Conservation (phyloP, 2,888 invertebrate genomes). For the Ichneumoninae sp. region DNA sequence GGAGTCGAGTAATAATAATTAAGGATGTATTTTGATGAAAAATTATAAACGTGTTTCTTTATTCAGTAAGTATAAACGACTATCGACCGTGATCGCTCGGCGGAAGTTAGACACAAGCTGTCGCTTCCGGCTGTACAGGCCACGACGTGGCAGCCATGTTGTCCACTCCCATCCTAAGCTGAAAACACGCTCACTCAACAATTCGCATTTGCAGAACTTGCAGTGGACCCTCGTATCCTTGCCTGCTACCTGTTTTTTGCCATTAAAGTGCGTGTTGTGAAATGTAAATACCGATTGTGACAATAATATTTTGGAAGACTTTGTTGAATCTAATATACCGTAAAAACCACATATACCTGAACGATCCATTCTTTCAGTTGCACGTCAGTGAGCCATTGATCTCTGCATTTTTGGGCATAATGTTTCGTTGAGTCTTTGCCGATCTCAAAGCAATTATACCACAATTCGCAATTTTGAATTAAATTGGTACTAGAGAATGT, state of each 20-base stretch:
- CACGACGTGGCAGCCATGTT: no score
- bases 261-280: constrained; percentile 8
- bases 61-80: no score
- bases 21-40: no score
- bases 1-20: no score
- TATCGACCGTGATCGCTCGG: no score
- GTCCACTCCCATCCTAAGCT: no score
- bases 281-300: background rate
- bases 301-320: background rate
- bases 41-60: no score
- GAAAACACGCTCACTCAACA: no score
- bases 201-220: no score
- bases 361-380: constrained; percentile 42
- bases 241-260: constrained; percentile 38
- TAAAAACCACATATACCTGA: constrained; percentile 25
- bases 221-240: constrained; percentile 43
- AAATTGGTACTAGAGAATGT: background rate
- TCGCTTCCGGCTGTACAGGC: no score
- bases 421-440: constrained; percentile 17
- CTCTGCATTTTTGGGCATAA: constrained; percentile 30
- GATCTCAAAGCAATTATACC: background rate
- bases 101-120: no score
- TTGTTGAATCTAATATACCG: background rate
- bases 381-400: constrained; percentile 23
- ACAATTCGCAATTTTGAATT: background rate